phyloP scores from a whole-genome alignment of 2,797 vertebrate genomes.

The Hyperoplus lanceolatus region DNA sequence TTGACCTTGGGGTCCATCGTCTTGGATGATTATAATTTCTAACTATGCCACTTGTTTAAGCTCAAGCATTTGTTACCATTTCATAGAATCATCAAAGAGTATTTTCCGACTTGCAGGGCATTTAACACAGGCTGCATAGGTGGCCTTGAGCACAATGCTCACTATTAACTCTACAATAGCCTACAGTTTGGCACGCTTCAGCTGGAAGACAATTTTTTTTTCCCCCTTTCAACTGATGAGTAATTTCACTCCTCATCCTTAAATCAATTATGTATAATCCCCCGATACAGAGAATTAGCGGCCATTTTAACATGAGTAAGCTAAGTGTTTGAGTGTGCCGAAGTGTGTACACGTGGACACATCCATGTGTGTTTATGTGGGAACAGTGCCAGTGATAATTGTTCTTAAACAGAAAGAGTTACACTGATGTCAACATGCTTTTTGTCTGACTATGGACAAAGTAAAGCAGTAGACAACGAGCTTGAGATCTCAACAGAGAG shows the following conservation, averaged over 20 bases:
- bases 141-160: slow-evolving; percentile 39
- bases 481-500: slow-evolving; percentile 5
- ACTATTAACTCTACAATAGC: slow-evolving; percentile 53
- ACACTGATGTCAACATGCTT: slow-evolving; percentile 30
- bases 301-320: slow-evolving; percentile 71
- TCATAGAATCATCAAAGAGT: neutral
- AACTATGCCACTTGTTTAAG: slow-evolving; percentile 4
- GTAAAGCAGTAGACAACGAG: neutral
- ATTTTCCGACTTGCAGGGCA: slow-evolving; percentile 24
- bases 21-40: slow-evolving; percentile 11
- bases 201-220: slow-evolving; percentile 62
- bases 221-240: slow-evolving; percentile 70
- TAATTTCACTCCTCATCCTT: slow-evolving; percentile 82
- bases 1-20: neutral
- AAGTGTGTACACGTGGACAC: slow-evolving; percentile 51
- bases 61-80: neutral
- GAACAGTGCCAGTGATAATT: slow-evolving; percentile 35
- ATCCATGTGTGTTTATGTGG: slow-evolving; percentile 46
- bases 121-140: slow-evolving; percentile 22
- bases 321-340: slow-evolving; percentile 66
- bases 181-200: slow-evolving; percentile 51
- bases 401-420: slow-evolving; percentile 29
- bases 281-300: slow-evolving; percentile 82
- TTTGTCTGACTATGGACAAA: slow-evolving; percentile 27
- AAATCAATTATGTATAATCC: slow-evolving; percentile 88